Percentiles rank a stretch among this genome's conserved stretches.
Conservation (phyloP, 2,113 vertebrate species). For the Gracilinanus agilis region DNA sequence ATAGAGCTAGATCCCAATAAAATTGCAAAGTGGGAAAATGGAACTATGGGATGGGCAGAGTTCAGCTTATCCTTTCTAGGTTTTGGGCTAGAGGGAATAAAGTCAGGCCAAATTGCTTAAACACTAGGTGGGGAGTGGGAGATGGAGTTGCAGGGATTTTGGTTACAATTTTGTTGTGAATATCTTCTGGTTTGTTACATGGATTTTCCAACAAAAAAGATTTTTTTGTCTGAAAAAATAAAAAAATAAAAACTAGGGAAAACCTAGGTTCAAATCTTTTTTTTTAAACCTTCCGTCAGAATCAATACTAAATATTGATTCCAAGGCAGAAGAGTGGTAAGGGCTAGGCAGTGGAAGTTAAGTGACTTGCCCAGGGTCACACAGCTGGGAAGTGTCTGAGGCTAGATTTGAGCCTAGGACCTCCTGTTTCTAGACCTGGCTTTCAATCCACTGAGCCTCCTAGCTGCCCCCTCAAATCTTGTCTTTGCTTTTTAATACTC, state of each 20-base stretch:
- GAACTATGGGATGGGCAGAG: not conserved
- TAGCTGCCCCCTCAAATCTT: not conserved
- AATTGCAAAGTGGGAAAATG: not conserved
- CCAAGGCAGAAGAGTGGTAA: too few relatives aligned
- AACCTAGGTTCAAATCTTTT: not conserved
- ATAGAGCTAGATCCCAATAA: slow-evolving; percentile 20
- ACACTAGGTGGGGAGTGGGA: slow-evolving; percentile 44
- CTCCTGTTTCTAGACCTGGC: too few relatives aligned
- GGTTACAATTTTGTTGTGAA: slow-evolving; percentile 75
- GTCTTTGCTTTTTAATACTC: not conserved
- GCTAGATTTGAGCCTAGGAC: too few relatives aligned
- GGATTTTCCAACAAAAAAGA: slow-evolving; percentile 75
- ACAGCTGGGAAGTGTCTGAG: too few relatives aligned
- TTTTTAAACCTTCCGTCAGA: too few relatives aligned
- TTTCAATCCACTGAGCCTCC: too few relatives aligned
- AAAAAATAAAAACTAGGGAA: not conserved
- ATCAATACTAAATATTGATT: too few relatives aligned
- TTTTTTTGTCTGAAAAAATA: not conserved
- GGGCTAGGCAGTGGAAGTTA: too few relatives aligned
- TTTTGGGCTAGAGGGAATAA: slow-evolving; percentile 25
- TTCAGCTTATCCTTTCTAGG: slow-evolving; percentile 18
- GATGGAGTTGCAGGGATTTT: slow-evolving; percentile 48
- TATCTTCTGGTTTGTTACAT: slow-evolving; percentile 73
- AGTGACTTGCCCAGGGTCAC: too few relatives aligned
- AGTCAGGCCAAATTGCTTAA: slow-evolving; percentile 33